Base-by-base conservation (phyloP, 2,888 invertebrate species). In the Mesoligia furuncula region DNA sequence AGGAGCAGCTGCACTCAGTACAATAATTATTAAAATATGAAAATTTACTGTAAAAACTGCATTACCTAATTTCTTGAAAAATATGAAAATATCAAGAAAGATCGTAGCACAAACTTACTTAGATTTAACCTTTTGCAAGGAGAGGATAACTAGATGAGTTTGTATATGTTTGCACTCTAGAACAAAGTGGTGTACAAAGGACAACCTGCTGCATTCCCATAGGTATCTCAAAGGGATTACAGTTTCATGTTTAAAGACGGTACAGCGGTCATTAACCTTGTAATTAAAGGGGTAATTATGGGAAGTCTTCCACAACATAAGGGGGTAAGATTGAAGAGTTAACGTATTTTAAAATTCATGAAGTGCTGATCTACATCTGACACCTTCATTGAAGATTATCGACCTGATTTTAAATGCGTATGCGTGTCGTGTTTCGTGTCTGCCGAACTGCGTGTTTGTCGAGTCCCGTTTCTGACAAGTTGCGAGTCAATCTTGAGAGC, bases 241-340 rank as follows among this genome's bases (percentile, higher is more conserved):
- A 59, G 59, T 64, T 61, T 77, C 69, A 81, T 69, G 68, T 42
- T 51, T 36, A 64, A 31, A 51, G 48, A 42, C 64, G 64, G 69
- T 59, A n/a, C 48, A 57, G 51, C 42, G 74, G 70, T 71, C 57
- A 78, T 36, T 74, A 15, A 74, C 62, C 70, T 71, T 13, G 42
- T 54, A 59, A 83, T 73, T 57, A 62, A 36, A 15, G 42, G 20
- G n/a, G 61, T 67, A 57, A 74, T 73, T 79, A 67, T 61, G 54
- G 57, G 42, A 67, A 71, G 17, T n/a, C 45, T 68, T 57, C 31
- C 39, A 61, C 24, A 31, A 74, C 20, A 17, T n/a, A 5, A 0
- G 65, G 15, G 13, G 24, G 27, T 31, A 20, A 42, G n/a, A 20
- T 11, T 54, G 17, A 27, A 27, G 9, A 24, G 24, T 54, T 17